phyloP scores from a whole-genome alignment of 2,113 vertebrate species.

The Struthidea cinerea region DNA sequence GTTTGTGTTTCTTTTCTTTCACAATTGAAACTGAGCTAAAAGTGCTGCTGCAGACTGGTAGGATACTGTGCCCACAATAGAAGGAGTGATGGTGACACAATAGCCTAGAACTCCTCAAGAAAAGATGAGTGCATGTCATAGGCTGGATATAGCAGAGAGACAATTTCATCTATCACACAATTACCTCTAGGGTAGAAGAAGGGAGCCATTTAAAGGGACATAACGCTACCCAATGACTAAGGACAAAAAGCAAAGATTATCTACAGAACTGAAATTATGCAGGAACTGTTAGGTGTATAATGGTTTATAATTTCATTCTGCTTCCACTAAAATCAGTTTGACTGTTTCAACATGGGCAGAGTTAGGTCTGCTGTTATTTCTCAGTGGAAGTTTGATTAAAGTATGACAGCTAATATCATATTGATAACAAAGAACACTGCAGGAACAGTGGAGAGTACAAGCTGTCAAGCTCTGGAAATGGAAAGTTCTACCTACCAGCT shows the following conservation, averaged over 20 bases:
- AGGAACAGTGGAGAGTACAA: background rate
- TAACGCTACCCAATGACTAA: background rate
- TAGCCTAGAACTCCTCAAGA: background rate
- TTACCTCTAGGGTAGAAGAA: background rate
- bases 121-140: fast-evolving
- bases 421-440: background rate
- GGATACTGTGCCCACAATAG: background rate
- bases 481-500: background rate
- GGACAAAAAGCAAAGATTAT: background rate
- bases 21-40: background rate
- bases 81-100: background rate
- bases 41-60: background rate
- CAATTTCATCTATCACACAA: background rate
- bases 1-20: background rate
- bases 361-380: background rate
- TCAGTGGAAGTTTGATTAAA: background rate
- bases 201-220: background rate
- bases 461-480: background rate
- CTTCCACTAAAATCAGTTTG: background rate
- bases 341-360: background rate
- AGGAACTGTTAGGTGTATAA: background rate
- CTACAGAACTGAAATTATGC: background rate
- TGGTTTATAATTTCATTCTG: background rate
- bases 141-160: background rate
- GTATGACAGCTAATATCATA: background rate